Evolutionary conservation across 2,888 invertebrate genomes (phyloP).

Genomic region (Drosophila nigricruria): DNA sequence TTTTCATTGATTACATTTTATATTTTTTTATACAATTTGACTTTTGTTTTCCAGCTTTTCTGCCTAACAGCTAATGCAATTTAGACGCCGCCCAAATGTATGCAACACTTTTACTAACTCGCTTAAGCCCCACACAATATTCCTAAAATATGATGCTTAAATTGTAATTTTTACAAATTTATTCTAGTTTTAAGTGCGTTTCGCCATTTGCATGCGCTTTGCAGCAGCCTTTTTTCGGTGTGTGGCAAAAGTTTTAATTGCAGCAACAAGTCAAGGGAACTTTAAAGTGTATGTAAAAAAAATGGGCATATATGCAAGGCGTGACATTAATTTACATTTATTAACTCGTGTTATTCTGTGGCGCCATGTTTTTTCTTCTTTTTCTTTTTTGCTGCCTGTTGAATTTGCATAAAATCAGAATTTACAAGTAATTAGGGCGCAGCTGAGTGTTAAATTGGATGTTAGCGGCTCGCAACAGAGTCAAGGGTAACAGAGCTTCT

Average conservation of each 20-base stretch:
- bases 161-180: conserved; percentile 31
- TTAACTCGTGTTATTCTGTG: conserved; percentile 74
- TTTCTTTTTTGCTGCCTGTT: conserved; percentile 30
- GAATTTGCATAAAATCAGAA: conserved; percentile 61
- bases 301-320: conserved; percentile 16
- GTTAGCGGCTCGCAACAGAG: background rate
- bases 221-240: conserved; percentile 31
- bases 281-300: conserved; percentile 14
- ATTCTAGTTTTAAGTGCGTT: conserved; percentile 58
- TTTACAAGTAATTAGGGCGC: conserved; percentile 46
- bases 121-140: conserved; percentile 27
- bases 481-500: background rate
- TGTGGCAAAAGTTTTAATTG: conserved; percentile 35
- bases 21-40: background rate
- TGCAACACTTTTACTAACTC: conserved; percentile 45
- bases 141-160: conserved; percentile 12
- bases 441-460: conserved; percentile 14
- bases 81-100: conserved; percentile 40
- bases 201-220: conserved; percentile 56
- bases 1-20: conserved; percentile 21
- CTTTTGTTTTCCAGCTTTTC: conserved; percentile 44
- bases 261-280: conserved; percentile 62
- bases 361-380: conserved; percentile 38
- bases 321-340: conserved; percentile 81
- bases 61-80: conserved; percentile 28